phyloP scores from a whole-genome alignment of 1,140 invertebrate genomes.

The Eupeodes corollae region DNA sequence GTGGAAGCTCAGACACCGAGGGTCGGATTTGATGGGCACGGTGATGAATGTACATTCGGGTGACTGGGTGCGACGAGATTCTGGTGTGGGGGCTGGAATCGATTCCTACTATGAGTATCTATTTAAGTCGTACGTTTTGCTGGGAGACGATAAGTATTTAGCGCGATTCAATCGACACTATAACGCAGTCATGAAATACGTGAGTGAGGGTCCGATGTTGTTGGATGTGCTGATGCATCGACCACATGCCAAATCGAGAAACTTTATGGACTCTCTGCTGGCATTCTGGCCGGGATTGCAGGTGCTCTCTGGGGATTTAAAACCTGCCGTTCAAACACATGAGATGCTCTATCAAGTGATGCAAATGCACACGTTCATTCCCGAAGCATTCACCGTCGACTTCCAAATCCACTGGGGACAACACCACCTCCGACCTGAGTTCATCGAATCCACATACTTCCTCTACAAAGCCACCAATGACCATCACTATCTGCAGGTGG shows the following conservation, averaged over 20 bases:
- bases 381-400: conserved; percentile 92
- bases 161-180: conserved; percentile 93
- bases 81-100: conserved; percentile 96
- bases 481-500: conserved; percentile 90
- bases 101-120: conserved; percentile 99
- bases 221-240: conserved; percentile 98
- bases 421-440: conserved; percentile 92
- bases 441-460: conserved; percentile 96
- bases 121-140: conserved; percentile 79
- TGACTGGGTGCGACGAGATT: conserved; percentile 91
- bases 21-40: conserved; percentile 86
- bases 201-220: conserved; percentile 88
- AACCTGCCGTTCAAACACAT: conserved; percentile 94
- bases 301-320: conserved; percentile 78
- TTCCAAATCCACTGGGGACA: conserved; percentile 97
- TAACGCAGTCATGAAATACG: conserved; percentile 95
- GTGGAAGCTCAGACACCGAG: conserved; percentile 87
- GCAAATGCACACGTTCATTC: conserved; percentile 93
- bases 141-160: conserved; percentile 83
- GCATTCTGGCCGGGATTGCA: conserved; percentile 98
- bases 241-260: conserved; percentile 86
- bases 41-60: conserved; percentile 94
- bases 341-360: conserved; percentile 95
- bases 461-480: conserved; percentile 90
- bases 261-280: conserved; percentile 94